Base-by-base conservation (phyloP, 2,113 vertebrate genomes). In the Ceyx margarethae region DNA sequence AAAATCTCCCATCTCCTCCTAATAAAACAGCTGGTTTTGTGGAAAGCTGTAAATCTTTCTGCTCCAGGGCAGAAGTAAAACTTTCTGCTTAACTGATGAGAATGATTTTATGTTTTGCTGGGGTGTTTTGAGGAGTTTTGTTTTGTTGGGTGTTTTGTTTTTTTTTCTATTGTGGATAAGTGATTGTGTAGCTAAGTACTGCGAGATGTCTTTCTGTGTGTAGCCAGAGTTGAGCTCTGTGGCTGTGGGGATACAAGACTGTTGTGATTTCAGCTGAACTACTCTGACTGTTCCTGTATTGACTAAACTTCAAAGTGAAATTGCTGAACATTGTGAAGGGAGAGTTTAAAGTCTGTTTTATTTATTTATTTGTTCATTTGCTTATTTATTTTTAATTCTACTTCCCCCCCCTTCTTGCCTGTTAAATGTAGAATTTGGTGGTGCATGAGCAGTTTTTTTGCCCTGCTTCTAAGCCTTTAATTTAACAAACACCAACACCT, bases 371-470 rank as follows among this genome's bases (percentile, higher is more conserved):
- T 15, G 21, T 26, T 29, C 35, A 11, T 37, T 37, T 10, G 37
- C 37, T 74, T 19, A 16, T 31, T 16, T 20, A 15, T 31, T 15
- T 35, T n/a, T 42, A 48, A 11, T 22, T 4, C 0, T 2, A n/a
- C 26, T 9, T 8, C 4, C 20, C 6, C 23, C 11, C 1, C 1
- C 13, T 3, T 67, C 58, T 68, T 35, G 9, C 18, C 45, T 3
- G 5, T 54, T 50, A 51, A 69, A 73, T 26, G 10, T 4, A 37
- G 62, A 54, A 6, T 40, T 71, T 85, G 45, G 13, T 51, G 60
- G 13, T 4, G 9, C 23, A 17, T 1, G 4, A 78, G 7, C 20
- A 53, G 21, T 11, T 81, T 81, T 71, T 81, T 71, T 51, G 8
- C 25, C 18, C 25, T 46, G 22, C 7, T 21, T 50, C 7, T 46